Evolutionary conservation across 2,113 vertebrate species (phyloP).

Genomic region (Melanerpes aurifrons): DNA sequence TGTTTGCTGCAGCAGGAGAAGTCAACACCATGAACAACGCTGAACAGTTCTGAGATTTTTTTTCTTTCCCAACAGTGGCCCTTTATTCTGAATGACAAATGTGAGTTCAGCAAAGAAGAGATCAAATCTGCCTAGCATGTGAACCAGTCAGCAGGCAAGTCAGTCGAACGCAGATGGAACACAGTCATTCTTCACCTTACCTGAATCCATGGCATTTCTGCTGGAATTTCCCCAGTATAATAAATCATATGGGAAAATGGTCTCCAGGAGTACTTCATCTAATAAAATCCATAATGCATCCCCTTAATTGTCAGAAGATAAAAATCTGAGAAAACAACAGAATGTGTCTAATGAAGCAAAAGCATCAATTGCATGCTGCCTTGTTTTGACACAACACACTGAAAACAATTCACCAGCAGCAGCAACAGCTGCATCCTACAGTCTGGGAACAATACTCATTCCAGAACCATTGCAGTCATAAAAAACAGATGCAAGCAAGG

Average conservation of each 20-base stretch:
- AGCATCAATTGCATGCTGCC: neutral
- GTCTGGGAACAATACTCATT: neutral
- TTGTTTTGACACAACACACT: neutral
- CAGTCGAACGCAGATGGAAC: neutral
- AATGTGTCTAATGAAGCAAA: neutral
- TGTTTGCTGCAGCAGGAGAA: constrained; percentile 43
- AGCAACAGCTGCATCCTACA: neutral
- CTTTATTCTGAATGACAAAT: constrained; percentile 56
- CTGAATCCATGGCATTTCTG: neutral
- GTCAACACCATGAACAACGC: neutral
- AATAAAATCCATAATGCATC: neutral
- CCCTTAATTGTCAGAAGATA: neutral
- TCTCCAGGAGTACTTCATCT: neutral
- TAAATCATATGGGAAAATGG: constrained; percentile 5
- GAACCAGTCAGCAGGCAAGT: constrained; percentile 46
- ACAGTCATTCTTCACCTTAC: constrained; percentile 29
- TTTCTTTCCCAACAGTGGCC: neutral
- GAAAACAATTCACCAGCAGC: neutral
- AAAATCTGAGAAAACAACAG: neutral
- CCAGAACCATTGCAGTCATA: neutral
- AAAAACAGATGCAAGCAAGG: neutral
- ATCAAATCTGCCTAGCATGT: constrained; percentile 52
- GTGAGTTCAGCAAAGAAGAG: constrained; percentile 38
- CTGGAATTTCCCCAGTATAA: constrained; percentile 15
- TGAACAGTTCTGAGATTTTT: constrained; percentile 35